A percentile compares a stretch with the other conserved stretches of the same genome.
Conservation (phyloP, 2,113 vertebrate genomes). For the Sapayoa aenigma region DNA sequence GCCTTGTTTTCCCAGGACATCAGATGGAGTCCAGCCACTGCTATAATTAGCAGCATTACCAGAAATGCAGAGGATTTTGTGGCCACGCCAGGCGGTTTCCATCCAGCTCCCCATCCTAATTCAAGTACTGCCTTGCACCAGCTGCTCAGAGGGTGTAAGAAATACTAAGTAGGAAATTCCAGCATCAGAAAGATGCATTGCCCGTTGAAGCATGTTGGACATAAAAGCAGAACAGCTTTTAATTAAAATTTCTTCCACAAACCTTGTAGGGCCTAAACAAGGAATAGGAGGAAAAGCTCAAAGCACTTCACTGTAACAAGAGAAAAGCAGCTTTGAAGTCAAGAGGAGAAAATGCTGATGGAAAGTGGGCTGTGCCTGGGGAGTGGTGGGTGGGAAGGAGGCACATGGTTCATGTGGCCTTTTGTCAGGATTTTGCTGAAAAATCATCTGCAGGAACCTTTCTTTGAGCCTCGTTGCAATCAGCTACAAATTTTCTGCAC, state of each 20-base stretch:
- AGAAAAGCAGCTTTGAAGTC: neutral
- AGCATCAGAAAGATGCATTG: neutral
- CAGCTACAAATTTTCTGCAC: neutral
- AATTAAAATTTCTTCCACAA: conserved; percentile 15
- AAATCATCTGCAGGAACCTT: neutral
- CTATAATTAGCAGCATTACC: neutral
- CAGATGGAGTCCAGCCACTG: neutral
- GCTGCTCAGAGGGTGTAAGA: neutral
- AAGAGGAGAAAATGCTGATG: neutral
- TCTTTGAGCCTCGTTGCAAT: neutral
- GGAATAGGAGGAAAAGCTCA: neutral
- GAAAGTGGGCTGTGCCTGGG: neutral
- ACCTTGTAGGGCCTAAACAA: neutral
- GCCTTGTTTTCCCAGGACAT: neutral
- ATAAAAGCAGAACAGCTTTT: conserved; percentile 42
- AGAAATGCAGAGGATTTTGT: neutral
- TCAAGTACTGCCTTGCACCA: neutral
- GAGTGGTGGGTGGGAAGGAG: neutral
- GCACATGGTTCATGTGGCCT: neutral
- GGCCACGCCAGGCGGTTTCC: neutral
- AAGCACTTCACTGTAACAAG: neutral
- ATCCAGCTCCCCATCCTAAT: neutral
- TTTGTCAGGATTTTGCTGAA: neutral
- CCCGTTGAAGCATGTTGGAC: neutral
- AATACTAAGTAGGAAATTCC: conserved; percentile 2